phyloP scores from a whole-genome alignment of 2,888 invertebrate species.

The Hydroisotoma schaefferi region DNA sequence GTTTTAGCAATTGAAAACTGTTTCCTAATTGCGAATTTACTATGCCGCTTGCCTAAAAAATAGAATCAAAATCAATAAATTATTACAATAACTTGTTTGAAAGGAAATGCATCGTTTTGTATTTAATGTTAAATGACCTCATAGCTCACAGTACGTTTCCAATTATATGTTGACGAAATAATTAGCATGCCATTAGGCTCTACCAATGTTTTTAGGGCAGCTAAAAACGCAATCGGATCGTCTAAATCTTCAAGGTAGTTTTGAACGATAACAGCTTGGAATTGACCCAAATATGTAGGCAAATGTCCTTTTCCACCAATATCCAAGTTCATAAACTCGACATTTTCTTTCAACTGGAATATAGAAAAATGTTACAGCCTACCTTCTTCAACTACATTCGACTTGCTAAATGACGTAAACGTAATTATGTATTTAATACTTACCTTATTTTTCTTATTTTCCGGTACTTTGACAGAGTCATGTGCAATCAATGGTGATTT shows the following conservation, averaged over 20 bases:
- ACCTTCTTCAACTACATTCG: no score
- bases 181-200: constrained; percentile 32
- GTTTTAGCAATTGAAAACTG: constrained; percentile 39
- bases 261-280: constrained; percentile 38
- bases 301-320: constrained; percentile 17
- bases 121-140: not conserved
- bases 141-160: constrained; percentile 25
- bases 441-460: constrained; percentile 12
- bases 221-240: constrained; percentile 38
- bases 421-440: no score
- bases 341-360: constrained; percentile 28
- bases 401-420: no score
- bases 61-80: no score
- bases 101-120: not conserved
- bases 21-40: constrained; percentile 11
- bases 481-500: constrained; percentile 8
- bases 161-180: constrained; percentile 44
- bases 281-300: constrained; percentile 23
- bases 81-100: no score
- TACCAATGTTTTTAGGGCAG: constrained; percentile 30
- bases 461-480: not conserved
- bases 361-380: constrained; percentile 11
- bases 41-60: not conserved
- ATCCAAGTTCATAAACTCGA: constrained; percentile 39
- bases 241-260: constrained; percentile 33